phyloP scores from a whole-genome alignment of 1,140 invertebrate genomes.

The Plodia interpunctella region DNA sequence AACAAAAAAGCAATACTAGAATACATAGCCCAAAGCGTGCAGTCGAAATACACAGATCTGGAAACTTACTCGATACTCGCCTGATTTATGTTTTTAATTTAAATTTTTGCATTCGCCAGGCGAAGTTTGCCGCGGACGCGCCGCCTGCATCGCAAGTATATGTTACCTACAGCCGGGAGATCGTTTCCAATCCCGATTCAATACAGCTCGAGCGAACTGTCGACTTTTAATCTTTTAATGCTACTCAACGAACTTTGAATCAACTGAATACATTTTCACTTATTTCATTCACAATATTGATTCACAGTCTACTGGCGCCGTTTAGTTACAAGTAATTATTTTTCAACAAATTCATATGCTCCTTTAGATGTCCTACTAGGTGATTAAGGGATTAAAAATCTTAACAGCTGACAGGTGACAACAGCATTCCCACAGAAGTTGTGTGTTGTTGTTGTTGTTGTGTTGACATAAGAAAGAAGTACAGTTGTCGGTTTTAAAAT shows the following conservation, averaged over 20 bases:
- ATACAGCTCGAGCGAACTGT: constrained; percentile 67
- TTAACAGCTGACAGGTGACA: too few relatives aligned
- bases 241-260: constrained; percentile 68
- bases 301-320: neutral
- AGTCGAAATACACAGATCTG: constrained; percentile 67
- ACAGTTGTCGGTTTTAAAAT: too few relatives aligned
- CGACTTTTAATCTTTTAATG: constrained; percentile 76
- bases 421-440: too few relatives aligned
- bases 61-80: constrained; percentile 73
- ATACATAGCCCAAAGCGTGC: constrained; percentile 49
- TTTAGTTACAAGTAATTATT: too few relatives aligned
- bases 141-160: constrained; percentile 73
- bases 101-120: constrained; percentile 76
- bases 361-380: too few relatives aligned
- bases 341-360: too few relatives aligned
- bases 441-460: too few relatives aligned
- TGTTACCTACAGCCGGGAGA: constrained; percentile 58
- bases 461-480: too few relatives aligned
- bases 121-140: constrained; percentile 69
- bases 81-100: constrained; percentile 77
- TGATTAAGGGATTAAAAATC: too few relatives aligned
- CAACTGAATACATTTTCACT: constrained; percentile 38
- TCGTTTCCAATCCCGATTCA: constrained; percentile 62
- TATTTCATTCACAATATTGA: constrained; percentile 24
- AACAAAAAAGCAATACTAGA: constrained; percentile 27